phyloP scores from a whole-genome alignment of 2,797 vertebrate species.

The Mus spretus region DNA sequence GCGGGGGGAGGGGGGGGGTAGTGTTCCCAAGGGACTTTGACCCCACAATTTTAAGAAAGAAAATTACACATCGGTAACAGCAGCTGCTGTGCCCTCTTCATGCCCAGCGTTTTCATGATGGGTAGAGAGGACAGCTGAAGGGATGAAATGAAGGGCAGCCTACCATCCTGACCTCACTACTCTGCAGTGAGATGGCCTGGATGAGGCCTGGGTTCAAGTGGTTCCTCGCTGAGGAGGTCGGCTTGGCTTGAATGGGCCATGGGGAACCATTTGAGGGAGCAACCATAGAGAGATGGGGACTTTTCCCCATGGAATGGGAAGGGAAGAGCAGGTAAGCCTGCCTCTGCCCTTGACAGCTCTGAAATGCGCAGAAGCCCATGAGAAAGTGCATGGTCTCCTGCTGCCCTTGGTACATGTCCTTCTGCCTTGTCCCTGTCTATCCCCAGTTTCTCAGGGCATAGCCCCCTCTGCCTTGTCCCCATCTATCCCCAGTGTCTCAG shows the following conservation, averaged over 20 bases:
- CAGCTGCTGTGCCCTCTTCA: rapidly evolving
- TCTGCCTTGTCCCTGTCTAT: too few species aligned
- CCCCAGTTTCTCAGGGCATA: constrained; percentile 94
- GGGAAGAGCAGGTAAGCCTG: background rate
- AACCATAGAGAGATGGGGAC: rapidly evolving
- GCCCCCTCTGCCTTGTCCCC: constrained; percentile 78
- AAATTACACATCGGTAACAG: rapidly evolving
- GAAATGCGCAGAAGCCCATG: rapidly evolving
- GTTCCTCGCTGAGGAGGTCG: background rate
- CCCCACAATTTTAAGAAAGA: background rate
- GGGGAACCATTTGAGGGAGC: background rate
- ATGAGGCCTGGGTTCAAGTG: background rate
- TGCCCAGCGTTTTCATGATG: background rate
- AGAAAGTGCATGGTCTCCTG: background rate
- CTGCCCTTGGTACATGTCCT: background rate
- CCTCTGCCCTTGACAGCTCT: background rate
- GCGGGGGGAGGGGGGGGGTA: too few species aligned
- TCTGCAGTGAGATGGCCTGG: background rate
- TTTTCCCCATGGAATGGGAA: rapidly evolving
- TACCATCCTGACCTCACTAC: background rate
- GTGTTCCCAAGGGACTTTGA: background rate
- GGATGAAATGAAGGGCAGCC: background rate
- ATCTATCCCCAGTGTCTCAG: constrained; percentile 93
- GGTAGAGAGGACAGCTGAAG: background rate
- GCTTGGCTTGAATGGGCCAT: background rate